Evolutionary conservation across 1,140 invertebrate species (phyloP).

Genomic region (Grapholita molesta): DNA sequence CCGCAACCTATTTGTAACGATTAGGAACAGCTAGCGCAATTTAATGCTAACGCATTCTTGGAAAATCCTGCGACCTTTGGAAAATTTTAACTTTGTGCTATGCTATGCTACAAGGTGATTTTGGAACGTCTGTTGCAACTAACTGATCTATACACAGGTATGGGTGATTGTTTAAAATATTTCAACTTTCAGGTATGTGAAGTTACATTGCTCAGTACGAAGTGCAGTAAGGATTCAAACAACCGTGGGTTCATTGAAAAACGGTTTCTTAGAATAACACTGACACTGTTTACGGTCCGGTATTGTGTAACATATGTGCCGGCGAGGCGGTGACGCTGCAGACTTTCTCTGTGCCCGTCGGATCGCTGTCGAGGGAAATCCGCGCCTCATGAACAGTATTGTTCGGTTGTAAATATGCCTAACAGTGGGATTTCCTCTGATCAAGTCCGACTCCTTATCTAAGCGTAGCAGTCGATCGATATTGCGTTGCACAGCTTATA

Average conservation of each 20-base stretch:
- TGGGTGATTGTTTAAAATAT: no score
- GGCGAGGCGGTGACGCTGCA: slow-evolving; percentile 45
- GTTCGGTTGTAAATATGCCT: slow-evolving; percentile 28
- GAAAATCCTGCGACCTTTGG: background rate
- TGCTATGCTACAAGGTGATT: no score
- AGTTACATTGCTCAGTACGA: background rate
- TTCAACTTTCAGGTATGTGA: no score
- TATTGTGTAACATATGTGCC: slow-evolving; percentile 56
- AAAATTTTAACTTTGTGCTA: background rate
- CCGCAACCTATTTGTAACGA: background rate
- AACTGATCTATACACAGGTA: no score
- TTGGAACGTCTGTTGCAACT: no score
- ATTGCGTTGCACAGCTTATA: background rate
- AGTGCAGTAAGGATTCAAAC: background rate
- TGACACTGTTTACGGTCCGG: slow-evolving; percentile 55
- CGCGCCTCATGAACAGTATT: slow-evolving; percentile 34
- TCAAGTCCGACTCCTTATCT: slow-evolving; percentile 20
- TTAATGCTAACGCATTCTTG: background rate
- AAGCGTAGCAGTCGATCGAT: background rate
- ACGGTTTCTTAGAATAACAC: slow-evolving; percentile 17
- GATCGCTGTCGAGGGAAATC: slow-evolving; percentile 46
- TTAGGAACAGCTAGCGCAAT: background rate
- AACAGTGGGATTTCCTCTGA: slow-evolving; percentile 42
- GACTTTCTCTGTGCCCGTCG: slow-evolving; percentile 51
- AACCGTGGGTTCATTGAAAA: background rate